Conservation (phyloP, 35 echinoderm and acorn worm genomes). For the Ophioderma brevispina region DNA sequence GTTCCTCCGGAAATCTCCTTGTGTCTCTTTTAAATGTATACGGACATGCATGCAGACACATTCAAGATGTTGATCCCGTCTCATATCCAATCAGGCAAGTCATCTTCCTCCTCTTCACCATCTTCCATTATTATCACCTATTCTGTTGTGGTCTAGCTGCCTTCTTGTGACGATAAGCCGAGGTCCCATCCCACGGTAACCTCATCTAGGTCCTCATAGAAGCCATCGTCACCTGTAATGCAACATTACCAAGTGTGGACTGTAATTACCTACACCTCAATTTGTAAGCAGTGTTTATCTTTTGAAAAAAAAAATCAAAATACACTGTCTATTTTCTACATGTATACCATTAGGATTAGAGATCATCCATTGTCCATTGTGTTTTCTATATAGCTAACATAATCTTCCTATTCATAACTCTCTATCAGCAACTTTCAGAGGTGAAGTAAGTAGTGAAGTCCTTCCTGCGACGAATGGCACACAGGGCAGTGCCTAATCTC, state of each 20-base stretch:
- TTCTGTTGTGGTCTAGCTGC: constrained; percentile 23
- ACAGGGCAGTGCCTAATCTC: no score
- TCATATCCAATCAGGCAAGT: constrained; percentile 32
- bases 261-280: not conserved
- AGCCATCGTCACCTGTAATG: constrained; percentile 86
- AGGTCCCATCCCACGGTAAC: constrained; percentile 6
- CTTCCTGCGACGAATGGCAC: no score
- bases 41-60: no score
- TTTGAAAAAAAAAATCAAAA: not conserved
- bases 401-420: not conserved
- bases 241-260: no score
- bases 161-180: constrained; percentile 54
- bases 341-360: not conserved
- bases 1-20: no score
- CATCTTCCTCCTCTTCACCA: constrained; percentile 26
- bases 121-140: constrained; percentile 44
- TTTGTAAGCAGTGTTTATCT: not conserved
- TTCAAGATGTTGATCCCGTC: constrained; percentile 33
- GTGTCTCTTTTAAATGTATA: no score
- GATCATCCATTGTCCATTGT: not conserved
- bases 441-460: no score
- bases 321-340: not conserved
- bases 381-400: not conserved
- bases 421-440: no score
- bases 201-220: constrained; percentile 59